Evolutionary conservation across 2,113 vertebrate genomes (phyloP).

Genomic region (Burhinus bistriatus): DNA sequence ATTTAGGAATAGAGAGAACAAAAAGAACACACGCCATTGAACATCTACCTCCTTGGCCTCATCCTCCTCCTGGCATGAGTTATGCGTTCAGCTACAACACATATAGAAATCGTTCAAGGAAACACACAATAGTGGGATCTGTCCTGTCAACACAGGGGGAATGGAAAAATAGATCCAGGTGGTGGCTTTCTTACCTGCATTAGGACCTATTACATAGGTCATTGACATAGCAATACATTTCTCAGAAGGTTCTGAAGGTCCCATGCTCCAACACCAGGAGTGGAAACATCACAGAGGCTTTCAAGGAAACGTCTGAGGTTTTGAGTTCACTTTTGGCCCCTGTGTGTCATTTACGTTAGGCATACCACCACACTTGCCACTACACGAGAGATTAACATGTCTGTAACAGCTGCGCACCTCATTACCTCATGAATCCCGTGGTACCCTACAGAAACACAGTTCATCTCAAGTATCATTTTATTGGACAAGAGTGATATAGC

Average conservation of each 20-base stretch:
- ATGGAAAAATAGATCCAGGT: background rate
- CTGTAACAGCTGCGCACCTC: background rate
- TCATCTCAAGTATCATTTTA: background rate
- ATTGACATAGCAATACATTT: background rate
- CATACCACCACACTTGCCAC: background rate
- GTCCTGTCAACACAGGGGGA: background rate
- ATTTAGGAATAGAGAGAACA: background rate
- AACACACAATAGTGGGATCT: background rate
- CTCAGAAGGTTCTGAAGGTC: background rate
- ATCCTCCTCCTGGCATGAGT: background rate
- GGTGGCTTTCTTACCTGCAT: background rate
- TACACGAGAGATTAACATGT: fast-evolving
- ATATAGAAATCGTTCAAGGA: background rate
- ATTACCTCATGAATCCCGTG: background rate
- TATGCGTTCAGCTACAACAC: background rate
- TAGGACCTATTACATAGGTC: background rate
- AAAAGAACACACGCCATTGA: fast-evolving
- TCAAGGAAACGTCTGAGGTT: background rate
- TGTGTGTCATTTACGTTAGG: background rate
- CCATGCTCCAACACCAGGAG: background rate
- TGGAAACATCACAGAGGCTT: background rate
- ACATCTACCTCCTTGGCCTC: background rate
- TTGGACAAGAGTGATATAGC: background rate
- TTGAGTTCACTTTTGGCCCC: background rate
- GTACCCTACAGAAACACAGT: background rate